Evolutionary conservation across 2,797 vertebrate genomes (phyloP).

Genomic region (Notamacropus eugenii): DNA sequence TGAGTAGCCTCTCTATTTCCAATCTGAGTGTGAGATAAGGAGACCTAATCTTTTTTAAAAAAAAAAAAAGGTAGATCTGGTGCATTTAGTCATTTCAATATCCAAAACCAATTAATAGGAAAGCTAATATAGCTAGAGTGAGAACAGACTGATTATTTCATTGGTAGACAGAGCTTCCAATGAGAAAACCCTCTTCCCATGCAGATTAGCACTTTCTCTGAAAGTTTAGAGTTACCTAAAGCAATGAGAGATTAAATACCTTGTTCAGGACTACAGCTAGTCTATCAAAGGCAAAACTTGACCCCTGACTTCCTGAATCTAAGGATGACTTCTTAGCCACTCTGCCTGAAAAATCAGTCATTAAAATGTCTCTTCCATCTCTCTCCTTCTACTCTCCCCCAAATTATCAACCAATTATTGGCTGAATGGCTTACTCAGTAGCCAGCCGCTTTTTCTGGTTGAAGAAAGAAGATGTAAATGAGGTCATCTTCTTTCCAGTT

Average conservation of each 20-base stretch:
- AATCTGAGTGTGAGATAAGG: not conserved
- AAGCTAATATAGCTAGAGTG: not conserved
- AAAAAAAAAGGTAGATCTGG: constrained; percentile 11
- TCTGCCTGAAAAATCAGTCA: constrained; percentile 20
- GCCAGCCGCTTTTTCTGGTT: constrained; percentile 25
- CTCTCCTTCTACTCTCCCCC: not conserved
- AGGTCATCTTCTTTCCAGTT: constrained; percentile 55
- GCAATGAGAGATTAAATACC: not conserved
- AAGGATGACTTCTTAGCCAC: not conserved
- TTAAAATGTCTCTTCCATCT: not conserved
- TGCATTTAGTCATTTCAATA: constrained; percentile 55
- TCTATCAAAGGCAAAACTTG: not conserved
- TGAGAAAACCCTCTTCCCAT: not conserved
- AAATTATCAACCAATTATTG: constrained; percentile 37
- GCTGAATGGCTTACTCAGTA: not conserved
- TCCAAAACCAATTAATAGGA: constrained; percentile 16
- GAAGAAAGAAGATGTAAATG: constrained; percentile 37
- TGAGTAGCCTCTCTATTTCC: not conserved
- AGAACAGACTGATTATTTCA: not conserved
- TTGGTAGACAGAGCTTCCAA: not conserved
- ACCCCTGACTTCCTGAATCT: not conserved
- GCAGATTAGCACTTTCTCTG: not conserved
- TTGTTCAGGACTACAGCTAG: not conserved
- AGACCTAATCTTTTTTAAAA: not conserved
- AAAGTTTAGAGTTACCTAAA: not conserved